phyloP scores from a whole-genome alignment of 2,797 vertebrate species.

The Naso thynnoides region DNA sequence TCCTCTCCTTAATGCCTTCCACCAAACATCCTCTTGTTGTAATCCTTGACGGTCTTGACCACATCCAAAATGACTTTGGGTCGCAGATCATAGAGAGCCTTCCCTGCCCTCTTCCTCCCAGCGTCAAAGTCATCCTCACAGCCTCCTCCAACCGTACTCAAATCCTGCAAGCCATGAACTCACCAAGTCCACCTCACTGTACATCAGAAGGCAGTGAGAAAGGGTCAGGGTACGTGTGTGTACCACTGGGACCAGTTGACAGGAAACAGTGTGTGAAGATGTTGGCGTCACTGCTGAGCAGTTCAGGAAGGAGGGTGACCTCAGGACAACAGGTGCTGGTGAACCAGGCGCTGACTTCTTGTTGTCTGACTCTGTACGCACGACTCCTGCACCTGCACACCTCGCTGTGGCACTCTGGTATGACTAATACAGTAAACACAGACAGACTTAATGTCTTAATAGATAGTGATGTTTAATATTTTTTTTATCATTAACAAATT shows the following conservation, averaged over 20 bases:
- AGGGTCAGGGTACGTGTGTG: slow-evolving; percentile 40
- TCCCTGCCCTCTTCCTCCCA: slow-evolving; percentile 76
- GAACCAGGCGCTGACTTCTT: slow-evolving; percentile 82
- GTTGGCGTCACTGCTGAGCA: slow-evolving; percentile 73
- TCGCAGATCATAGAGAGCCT: slow-evolving; percentile 72
- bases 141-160: slow-evolving; percentile 62
- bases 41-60: slow-evolving; percentile 83
- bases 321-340: slow-evolving; percentile 87
- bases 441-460: background rate
- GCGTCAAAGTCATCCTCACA: slow-evolving; percentile 82
- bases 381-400: slow-evolving; percentile 81
- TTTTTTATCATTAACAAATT: slow-evolving; percentile 5
- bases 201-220: background rate
- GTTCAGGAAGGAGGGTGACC: slow-evolving; percentile 82
- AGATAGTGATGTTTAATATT: background rate
- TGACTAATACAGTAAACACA: background rate
- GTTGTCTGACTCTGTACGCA: slow-evolving; percentile 78
- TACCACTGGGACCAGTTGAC: slow-evolving; percentile 68
- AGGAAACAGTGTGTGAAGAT: slow-evolving; percentile 78
- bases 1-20: slow-evolving; percentile 75
- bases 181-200: slow-evolving; percentile 20
- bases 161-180: slow-evolving; percentile 65
- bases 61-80: slow-evolving; percentile 51
- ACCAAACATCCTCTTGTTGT: slow-evolving; percentile 75
- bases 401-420: slow-evolving; percentile 83